Base-by-base conservation (phyloP, 2,888 invertebrate species). In the Drosophila bunnanda region DNA sequence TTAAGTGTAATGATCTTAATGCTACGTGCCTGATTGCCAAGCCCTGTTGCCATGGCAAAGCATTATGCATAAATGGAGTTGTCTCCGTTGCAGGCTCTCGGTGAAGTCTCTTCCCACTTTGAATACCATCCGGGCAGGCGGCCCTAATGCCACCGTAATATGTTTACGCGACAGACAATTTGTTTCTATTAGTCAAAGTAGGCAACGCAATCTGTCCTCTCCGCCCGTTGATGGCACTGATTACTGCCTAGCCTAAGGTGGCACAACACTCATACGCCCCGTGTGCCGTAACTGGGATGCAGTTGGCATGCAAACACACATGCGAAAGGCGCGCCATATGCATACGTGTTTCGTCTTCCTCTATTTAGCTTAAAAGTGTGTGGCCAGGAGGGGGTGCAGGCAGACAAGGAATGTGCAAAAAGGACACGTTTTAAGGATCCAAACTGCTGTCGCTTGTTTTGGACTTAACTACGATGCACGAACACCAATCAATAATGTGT, bases 151-250 rank as follows among this genome's bases (percentile, higher is more conserved):
- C 10, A 36, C 58, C 65, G 65, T 86, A 83, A 80, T 82, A 69
- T 61, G 59, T 73, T 83, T 78, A 76, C 68, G 73, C 67, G 61
- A 20, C 55, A 68, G 57, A 55, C 88, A 85, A 85, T 85, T 88
- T 85, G 77, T 85, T 78, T 88, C 67, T 70, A 85, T 85, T 85
- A 82, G 36, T 53, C 50, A 17, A 53, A 61, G 43, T 13, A 50
- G 64, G 73, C 46, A 10, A 10, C 13, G 39, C 58, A 73, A 62
- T 44, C 22, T 66, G 30, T n/a, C 36, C 25, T 32, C 25, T 30
- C 12, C 36, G 17, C 30, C 36, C 59, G 48, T 52, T 77, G 73
- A 74, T 62, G 75, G 59, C 56, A 64, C 65, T 59, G 69, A 73
- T 61, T 55, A 41, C 50, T 30, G 7, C 17, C 13, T 13, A 34